A percentile compares a stretch with the other conserved stretches of the same genome.
Evolutionary conservation across 2,888 invertebrate genomes (phyloP).

Genomic region (Alentia gelatinosa): DNA sequence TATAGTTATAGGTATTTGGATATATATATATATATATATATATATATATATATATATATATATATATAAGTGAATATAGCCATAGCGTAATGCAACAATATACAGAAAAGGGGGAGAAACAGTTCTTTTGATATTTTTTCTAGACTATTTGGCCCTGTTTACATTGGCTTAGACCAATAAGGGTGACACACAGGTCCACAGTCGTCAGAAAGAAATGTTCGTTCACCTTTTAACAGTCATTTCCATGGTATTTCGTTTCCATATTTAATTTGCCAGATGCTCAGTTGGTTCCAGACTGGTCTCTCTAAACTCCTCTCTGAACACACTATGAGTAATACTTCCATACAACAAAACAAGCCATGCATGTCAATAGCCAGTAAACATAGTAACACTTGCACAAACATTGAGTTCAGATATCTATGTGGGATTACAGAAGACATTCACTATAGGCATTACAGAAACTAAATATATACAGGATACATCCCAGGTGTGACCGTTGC

Average conservation of each 20-base stretch:
- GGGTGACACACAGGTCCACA: slow-evolving; percentile 37
- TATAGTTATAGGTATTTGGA: not conserved
- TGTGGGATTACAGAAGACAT: no score
- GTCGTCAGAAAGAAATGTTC: not conserved
- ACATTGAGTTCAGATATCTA: no score
- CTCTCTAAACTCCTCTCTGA: not conserved
- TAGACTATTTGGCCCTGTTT: not conserved
- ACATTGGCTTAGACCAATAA: slow-evolving; percentile 6
- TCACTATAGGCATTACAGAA: no score
- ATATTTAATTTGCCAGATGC: not conserved
- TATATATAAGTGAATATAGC: not conserved
- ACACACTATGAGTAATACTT: not conserved
- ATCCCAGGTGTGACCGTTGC: no score
- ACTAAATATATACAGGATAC: no score
- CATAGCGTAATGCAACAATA: slow-evolving; percentile 31
- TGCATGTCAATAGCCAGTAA: no score
- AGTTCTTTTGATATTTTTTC: not conserved
- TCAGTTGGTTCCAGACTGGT: not conserved
- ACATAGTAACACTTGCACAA: no score
- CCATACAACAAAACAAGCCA: no score
- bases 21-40: slow-evolving; percentile 15
- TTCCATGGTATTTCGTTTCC: not conserved
- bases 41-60: not conserved
- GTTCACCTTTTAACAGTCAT: slow-evolving; percentile 9
- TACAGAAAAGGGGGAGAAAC: not conserved